These are phyloP conservation scores for Mormoops blainvillei DNA, from an alignment of 2,113 vertebrate species.

Conservation along the genomic window DNA sequence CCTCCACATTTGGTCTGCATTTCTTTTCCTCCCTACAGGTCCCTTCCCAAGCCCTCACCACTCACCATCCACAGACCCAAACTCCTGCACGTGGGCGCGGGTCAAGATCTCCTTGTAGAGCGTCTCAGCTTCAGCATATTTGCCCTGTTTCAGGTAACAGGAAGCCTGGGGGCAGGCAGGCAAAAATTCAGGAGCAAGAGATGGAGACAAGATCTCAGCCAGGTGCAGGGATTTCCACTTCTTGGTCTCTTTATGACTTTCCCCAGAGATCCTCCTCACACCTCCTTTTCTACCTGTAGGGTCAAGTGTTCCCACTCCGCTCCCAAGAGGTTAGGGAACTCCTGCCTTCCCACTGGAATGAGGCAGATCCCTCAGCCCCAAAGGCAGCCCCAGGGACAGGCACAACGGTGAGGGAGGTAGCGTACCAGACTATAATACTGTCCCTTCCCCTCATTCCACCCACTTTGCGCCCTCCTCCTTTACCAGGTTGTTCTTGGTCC, in stretches of 20 bases:
- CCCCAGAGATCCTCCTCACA: not conserved
- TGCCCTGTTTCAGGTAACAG: constrained; percentile 97
- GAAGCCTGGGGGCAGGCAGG: constrained; percentile 86
- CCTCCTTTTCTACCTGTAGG: not conserved
- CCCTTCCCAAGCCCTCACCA: not conserved
- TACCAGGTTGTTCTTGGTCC: constrained; percentile 99
- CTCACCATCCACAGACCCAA: constrained; percentile 98
- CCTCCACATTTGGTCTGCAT: not conserved
- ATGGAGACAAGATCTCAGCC: not conserved
- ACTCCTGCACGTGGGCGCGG: constrained; percentile 97
- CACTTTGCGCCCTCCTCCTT: not conserved
- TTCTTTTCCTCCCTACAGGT: not conserved
- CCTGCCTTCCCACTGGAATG: not conserved
- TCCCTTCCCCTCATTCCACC: not conserved
- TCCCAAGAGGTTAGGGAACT: not conserved
- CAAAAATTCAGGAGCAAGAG: not conserved
- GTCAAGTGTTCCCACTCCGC: not conserved
- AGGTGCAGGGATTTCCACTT: not conserved
- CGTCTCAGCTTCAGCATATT: constrained; percentile 95
- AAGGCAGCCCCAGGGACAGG: not conserved
- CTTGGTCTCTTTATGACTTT: not conserved
- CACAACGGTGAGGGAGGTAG: not conserved
- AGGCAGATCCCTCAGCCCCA: not conserved
- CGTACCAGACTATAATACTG: not conserved
- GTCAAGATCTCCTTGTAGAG: constrained; percentile 99